Percentiles rank a stretch among this genome's conserved stretches.
Evolutionary conservation across 1,140 invertebrate genomes (phyloP).

Genomic region (Heliconius hewitsoni): DNA sequence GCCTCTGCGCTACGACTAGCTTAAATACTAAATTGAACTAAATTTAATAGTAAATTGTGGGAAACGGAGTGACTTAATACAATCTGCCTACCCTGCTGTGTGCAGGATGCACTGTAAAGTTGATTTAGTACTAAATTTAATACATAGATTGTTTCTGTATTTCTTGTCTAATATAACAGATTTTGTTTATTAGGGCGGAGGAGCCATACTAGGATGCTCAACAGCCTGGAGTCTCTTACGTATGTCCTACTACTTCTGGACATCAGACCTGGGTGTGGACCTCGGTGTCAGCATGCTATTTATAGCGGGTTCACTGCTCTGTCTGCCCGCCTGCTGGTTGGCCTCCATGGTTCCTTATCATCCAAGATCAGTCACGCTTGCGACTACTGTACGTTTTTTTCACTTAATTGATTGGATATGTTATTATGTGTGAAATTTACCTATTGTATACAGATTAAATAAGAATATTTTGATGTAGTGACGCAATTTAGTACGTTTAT

Average conservation of each 20-base stretch:
- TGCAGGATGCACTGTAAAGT: too few relatives aligned
- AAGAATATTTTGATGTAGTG: background rate
- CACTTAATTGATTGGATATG: background rate
- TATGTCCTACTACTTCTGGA: constrained; percentile 75
- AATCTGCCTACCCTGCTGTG: too few relatives aligned
- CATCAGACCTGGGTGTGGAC: constrained; percentile 66
- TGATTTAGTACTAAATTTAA: too few relatives aligned
- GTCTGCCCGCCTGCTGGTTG: constrained; percentile 66
- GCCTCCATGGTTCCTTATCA: constrained; percentile 64
- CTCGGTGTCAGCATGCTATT: constrained; percentile 57
- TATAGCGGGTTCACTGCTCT: constrained; percentile 61
- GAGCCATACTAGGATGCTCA: constrained; percentile 61
- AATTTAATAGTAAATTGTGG: too few relatives aligned
- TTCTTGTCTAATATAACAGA: background rate
- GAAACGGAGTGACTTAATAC: too few relatives aligned
- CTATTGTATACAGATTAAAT: background rate
- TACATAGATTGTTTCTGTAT: too few relatives aligned
- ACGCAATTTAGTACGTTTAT: background rate
- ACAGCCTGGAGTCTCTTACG: constrained; percentile 63
- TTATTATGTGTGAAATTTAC: background rate
- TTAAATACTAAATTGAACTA: too few relatives aligned
- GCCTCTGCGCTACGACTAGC: too few relatives aligned
- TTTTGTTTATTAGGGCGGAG: constrained; percentile 57
- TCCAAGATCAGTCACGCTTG: constrained; percentile 49
- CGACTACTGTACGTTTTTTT: constrained; percentile 49